Conservation (phyloP, 2,888 invertebrate species). For the Luffia ferchaultella region DNA sequence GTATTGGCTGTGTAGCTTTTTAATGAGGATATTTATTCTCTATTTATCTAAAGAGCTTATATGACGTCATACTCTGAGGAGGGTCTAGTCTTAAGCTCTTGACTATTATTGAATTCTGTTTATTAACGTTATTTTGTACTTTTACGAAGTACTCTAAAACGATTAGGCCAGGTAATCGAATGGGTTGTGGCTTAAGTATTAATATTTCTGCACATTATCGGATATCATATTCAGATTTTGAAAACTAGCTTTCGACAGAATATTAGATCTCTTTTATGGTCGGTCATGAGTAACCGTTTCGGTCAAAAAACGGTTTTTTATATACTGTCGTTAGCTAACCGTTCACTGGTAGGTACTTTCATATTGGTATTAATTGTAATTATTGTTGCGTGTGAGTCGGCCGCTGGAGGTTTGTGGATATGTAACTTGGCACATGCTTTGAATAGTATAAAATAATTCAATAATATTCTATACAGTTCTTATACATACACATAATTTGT, state of each 20-base stretch:
- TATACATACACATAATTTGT: no score
- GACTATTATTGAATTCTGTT: no score
- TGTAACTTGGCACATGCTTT: neutral
- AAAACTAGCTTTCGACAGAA: no score
- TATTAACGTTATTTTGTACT: neutral
- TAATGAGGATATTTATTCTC: constrained; percentile 45
- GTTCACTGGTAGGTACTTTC: no score
- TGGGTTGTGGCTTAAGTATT: neutral
- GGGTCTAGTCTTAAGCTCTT: no score
- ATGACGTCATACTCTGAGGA: no score
- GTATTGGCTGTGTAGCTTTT: constrained; percentile 61
- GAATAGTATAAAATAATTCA: neutral
- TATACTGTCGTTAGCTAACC: no score
- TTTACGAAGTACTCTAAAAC: neutral
- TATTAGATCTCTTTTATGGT: neutral
- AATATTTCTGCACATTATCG: neutral
- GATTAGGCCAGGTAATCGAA: neutral
- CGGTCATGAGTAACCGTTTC: neutral
- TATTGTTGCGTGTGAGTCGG: neutral
- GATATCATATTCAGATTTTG: constrained; percentile 1
- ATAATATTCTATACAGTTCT: neutral
- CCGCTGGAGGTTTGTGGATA: neutral
- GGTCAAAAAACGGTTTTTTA: neutral
- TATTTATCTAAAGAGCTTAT: constrained; percentile 21
- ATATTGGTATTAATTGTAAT: neutral